Conservation (phyloP, 2,888 invertebrate genomes). For the Cerastoderma edule region DNA sequence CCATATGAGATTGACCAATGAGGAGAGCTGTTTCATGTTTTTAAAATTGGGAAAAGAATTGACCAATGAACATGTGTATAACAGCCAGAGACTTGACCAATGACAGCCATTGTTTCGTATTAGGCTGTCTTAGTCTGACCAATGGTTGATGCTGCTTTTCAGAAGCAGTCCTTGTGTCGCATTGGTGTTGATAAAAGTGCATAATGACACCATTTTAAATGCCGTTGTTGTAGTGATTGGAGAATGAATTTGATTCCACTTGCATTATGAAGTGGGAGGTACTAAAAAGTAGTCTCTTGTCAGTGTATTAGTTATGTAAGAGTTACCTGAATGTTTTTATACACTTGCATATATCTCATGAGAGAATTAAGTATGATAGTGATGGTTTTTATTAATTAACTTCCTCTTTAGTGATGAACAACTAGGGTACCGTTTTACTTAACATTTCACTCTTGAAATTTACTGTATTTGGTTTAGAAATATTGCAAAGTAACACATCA, state of each 20-base stretch:
- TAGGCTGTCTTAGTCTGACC: not conserved
- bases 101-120: not conserved
- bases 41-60: no score
- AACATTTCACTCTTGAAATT: no score
- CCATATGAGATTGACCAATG: slow-evolving; percentile 58
- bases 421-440: no score
- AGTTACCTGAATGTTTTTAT: not conserved
- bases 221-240: not conserved
- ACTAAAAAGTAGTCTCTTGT: not conserved
- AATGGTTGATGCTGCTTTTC: not conserved
- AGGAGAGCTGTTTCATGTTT: slow-evolving; percentile 32
- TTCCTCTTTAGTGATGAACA: no score
- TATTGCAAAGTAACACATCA: no score
- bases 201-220: no score
- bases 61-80: no score
- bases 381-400: not conserved
- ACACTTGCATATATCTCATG: no score
- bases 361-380: not conserved
- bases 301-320: not conserved
- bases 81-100: slow-evolving; percentile 13
- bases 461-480: no score
- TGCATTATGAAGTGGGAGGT: not conserved
- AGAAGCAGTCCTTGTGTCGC: not conserved
- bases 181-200: no score
- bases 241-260: not conserved